Conservation (phyloP, 2,888 invertebrate genomes). For the Shargacucullia verbasci region DNA sequence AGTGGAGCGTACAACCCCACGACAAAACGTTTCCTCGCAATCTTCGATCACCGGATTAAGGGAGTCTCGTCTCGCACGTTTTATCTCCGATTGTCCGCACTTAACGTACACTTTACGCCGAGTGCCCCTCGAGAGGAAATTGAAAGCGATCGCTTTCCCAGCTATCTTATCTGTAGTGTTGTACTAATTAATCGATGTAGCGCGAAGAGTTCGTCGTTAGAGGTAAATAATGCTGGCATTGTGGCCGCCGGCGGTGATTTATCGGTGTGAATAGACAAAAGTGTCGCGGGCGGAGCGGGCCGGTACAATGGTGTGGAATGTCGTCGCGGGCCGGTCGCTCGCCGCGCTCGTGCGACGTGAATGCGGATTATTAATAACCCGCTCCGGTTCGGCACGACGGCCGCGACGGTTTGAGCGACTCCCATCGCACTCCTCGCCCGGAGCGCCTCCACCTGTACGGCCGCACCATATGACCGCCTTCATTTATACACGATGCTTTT, state of each 20-base stretch:
- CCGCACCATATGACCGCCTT: slow-evolving; percentile 69
- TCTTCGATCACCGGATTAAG: slow-evolving; percentile 89
- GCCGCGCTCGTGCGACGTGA: slow-evolving; percentile 84
- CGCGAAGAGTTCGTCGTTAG: slow-evolving; percentile 81
- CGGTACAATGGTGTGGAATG: slow-evolving; percentile 87
- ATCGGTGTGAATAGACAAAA: slow-evolving; percentile 88
- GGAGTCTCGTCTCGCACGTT: slow-evolving; percentile 88
- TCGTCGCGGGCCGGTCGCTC: slow-evolving; percentile 82
- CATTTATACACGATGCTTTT: slow-evolving; percentile 76
- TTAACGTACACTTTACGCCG: slow-evolving; percentile 88
- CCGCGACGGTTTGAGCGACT: slow-evolving; percentile 65
- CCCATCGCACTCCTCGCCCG: slow-evolving; percentile 77
- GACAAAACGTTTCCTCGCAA: slow-evolving; percentile 89
- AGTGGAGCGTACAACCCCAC: slow-evolving; percentile 84
- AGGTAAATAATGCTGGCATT: slow-evolving; percentile 85
- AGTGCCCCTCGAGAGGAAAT: slow-evolving; percentile 88
- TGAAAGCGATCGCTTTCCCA: slow-evolving; percentile 88
- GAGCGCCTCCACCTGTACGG: slow-evolving; percentile 81
- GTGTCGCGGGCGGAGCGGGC: slow-evolving; percentile 85
- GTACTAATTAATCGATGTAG: slow-evolving; percentile 88
- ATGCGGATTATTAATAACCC: slow-evolving; percentile 88
- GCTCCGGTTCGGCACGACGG: slow-evolving; percentile 73
- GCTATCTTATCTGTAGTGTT: slow-evolving; percentile 88
- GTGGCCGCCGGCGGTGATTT: slow-evolving; percentile 83
- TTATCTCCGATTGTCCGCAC: slow-evolving; percentile 89